Evolutionary conservation across 2,888 invertebrate genomes (phyloP), one percentile per base, ranked within the genome.

Genomic region (Pelosia muscerda): DNA sequence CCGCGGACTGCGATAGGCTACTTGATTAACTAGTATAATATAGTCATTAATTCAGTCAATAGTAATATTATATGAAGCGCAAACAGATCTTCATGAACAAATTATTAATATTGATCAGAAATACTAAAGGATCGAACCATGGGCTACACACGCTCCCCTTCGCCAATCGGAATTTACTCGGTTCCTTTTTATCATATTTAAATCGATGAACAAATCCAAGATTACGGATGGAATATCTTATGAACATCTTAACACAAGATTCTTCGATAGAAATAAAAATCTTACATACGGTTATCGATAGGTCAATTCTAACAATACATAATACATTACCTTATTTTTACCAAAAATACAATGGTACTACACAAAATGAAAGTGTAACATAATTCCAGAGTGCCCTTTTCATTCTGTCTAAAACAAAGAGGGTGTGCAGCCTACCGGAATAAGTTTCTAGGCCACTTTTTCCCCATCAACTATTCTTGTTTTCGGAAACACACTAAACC

Each of bases 381-480:
- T 74, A 79, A 81, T 71, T 79, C 75, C 70, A 66, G 60, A 68
- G 68, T 74, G 77, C 75, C 82, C 81, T 85, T 85, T 83, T 70
- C 56, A 71, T 63, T 74, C 64, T 69, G 67, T 69, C 66, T 77
- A 71, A 79, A 79, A 84, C 82, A 84, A 84, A 84, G 79, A 84
- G 79, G 78, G 79, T 78, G 82, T 74, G 80, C 84, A 75, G 73
- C 83, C 78, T 83, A 77, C 76, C 82, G 83, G 73, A 83, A 85
- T 82, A 83, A 79, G 73, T 84, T 85, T 83, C 73, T 81, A 67
- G 74, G 79, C 73, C 80, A 76, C 74, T 78, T 78, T 81, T 85
- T 83, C 72, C 78, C 78, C 71, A 78, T 76, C 72, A 76, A 74
- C 69, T 78, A 78, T 81, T 73, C 82, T 84, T 42, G 15, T 81